Evolutionary conservation across 2,888 invertebrate species (phyloP), one percentile per base, ranked within the genome.

Genomic region (Thymelicus acteon): DNA sequence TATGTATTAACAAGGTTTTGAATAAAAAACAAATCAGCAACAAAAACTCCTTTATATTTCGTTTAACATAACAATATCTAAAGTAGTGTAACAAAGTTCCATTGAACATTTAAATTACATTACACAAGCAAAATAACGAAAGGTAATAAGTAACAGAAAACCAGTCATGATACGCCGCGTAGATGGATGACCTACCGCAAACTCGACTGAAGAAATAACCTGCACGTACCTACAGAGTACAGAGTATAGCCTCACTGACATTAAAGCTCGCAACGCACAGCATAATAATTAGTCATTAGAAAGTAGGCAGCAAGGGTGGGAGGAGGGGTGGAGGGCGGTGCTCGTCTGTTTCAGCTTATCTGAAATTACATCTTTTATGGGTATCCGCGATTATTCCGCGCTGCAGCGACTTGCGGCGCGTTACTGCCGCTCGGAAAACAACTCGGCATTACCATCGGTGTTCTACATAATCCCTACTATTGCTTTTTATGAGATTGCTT

Each of bases 211-310:
- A 84, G 83, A 84, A 44, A 83, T 80, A 81, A 82, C 85, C 62
- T 44, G 57, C 85, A 85, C 84, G 86, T 87, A 87, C 86, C 85
- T 76, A 75, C 31, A 1, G 31, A 31, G 19, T 19, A 31, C 3
- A 31, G 31, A 31, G 31, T 3, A 31, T 31, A 74, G 75, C 72
- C 76, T 68, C 70, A 74, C 89, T 88, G 89, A 91, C 88, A 90
- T 86, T 90, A 87, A 92, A 90, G 91, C 92, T 92, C 85, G 89
- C 85, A 92, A 92, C 92, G 92, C 92, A 93, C 91, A 92, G 93
- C 93, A 93, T 93, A 93, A 93, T 93, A 93, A 93, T 93, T 93
- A 93, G 93, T 93, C 93, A 93, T 93, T 93, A 93, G 93, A 92
- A 93, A 92, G 93, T 92, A 92, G 93, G 91, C 85, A 92, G 90